A percentile compares a stretch with the other conserved stretches of the same genome.
phyloP scores from a whole-genome alignment of 2,113 vertebrate species.

The Dicerorhinus sumatrensis region DNA sequence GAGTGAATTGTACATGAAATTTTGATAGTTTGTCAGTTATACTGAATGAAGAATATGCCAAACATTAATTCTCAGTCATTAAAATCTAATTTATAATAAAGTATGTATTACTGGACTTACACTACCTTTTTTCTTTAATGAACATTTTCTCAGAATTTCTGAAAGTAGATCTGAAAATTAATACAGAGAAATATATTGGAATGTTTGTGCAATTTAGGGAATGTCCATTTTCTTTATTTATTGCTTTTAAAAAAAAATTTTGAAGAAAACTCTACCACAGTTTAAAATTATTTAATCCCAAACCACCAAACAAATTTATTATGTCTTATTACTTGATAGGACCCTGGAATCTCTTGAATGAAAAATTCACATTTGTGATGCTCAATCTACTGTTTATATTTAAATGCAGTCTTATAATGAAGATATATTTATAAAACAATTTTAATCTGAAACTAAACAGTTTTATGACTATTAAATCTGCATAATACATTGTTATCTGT shows the following conservation, averaged over 20 bases:
- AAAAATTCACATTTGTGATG: not conserved
- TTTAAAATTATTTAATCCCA: not conserved
- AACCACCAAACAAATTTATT: not conserved
- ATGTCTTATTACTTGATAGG: not conserved
- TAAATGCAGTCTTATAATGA: not conserved
- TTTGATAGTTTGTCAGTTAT: not conserved
- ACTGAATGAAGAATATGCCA: not conserved
- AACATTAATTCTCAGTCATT: slow-evolving; percentile 11
- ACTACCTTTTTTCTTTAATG: not conserved
- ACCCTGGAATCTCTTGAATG: not conserved
- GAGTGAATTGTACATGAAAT: not conserved
- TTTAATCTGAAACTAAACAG: not conserved
- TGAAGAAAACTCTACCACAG: not conserved
- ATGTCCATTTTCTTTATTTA: not conserved
- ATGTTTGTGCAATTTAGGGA: not conserved
- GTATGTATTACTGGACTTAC: not conserved
- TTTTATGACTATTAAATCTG: not conserved
- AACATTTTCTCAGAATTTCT: slow-evolving; percentile 35
- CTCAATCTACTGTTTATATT: not conserved
- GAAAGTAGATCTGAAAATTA: not conserved
- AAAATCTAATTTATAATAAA: slow-evolving; percentile 49
- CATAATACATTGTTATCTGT: slow-evolving; percentile 8
- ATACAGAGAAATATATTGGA: not conserved
- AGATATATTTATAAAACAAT: slow-evolving; percentile 12
- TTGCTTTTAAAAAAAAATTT: not conserved